Evolutionary conservation across 2,888 invertebrate genomes (phyloP).

Genomic region (Drosophila suboccidentalis): DNA sequence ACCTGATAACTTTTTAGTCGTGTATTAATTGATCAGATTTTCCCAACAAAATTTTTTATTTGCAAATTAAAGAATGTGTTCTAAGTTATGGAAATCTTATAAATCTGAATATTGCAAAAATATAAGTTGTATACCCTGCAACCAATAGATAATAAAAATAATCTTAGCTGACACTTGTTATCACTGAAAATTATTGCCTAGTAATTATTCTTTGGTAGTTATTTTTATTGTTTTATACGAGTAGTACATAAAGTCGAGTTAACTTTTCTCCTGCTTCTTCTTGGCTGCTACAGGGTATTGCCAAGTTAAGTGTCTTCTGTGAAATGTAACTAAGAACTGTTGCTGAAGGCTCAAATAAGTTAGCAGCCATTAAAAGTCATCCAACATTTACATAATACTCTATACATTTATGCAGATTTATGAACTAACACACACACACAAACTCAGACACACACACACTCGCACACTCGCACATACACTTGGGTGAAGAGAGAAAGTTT

Average conservation of each 20-base stretch:
- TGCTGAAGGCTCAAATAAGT: slow-evolving; percentile 28
- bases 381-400: slow-evolving; percentile 48
- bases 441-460: neutral
- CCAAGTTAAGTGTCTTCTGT: neutral
- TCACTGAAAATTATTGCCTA: no score
- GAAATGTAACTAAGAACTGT: slow-evolving; percentile 6
- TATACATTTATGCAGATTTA: slow-evolving; percentile 47
- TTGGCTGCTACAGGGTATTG: neutral
- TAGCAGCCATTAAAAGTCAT: slow-evolving; percentile 58
- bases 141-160: neutral
- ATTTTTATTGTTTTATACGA: neutral
- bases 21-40: no score
- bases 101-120: neutral
- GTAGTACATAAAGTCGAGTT: neutral
- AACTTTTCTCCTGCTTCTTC: neutral
- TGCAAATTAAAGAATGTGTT: neutral
- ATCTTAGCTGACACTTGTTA: no score
- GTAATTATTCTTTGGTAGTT: neutral
- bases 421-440: slow-evolving; percentile 9
- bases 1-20: no score
- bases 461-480: neutral
- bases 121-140: neutral
- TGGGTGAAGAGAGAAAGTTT: slow-evolving; percentile 21
- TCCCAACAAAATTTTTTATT: no score
- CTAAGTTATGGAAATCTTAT: neutral